Evolutionary conservation across 2,113 vertebrate species (phyloP), one percentile per base, ranked within the genome.

Genomic region (Ariopsis seemanni): DNA sequence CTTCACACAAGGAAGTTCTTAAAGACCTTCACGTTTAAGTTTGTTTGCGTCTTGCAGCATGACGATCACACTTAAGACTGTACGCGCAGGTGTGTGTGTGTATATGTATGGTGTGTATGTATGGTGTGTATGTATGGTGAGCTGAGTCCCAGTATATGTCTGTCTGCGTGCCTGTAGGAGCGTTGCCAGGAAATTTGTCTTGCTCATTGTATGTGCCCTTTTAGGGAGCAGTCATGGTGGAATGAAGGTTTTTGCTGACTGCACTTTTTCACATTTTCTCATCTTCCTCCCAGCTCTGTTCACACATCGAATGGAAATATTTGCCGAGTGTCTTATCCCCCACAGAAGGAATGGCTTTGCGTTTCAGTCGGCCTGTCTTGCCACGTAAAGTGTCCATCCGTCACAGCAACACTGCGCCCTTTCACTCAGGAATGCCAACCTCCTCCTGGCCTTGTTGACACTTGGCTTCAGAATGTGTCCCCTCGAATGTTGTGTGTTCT

Each of bases 401-500:
- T 92, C 91, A 90, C 67, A 30, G 82, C 88, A 89, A 90, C 85
- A 86, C 82, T 81, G 82, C 14, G 52, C 86, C 84, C 82, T 91
- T 88, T 90, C 90, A 83, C 82, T 90, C n/a, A 87, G 88, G 90
- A 90, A 92, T 92, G 87, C 90, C 69, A 53, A 86, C 78, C 79
- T 82, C 86, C 85, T 52, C 82, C 84, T 82, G 18, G 48, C 30
- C 83, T 62, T 88, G 87, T 90, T 91, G 85, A 90, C 88, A 90
- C 83, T 25, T 74, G 7, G 63, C 78, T 62, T 65, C 77, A 82
- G 78, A 88, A 71, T 67, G 63, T 79, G 57, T 89, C 79, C 60
- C 74, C 67, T 78, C n/a, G 34, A 17, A 17, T 63, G 62, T 52
- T 65, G 9, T 22, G 34, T 86, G 10, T 69, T 87, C 42, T 67